Conservation (phyloP, 1,140 invertebrate species). For the Delia radicum region DNA sequence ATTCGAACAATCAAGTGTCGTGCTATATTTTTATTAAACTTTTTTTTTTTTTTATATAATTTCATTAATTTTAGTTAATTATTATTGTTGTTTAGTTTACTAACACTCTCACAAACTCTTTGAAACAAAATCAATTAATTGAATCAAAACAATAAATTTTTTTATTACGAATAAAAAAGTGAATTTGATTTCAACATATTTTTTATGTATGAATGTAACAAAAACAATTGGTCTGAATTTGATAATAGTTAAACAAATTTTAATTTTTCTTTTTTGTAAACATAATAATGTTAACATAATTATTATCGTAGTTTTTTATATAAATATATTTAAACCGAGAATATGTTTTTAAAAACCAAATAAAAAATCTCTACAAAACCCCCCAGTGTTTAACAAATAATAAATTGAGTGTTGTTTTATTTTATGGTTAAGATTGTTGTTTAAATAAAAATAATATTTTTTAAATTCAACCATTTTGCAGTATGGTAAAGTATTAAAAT, state of each 20-base stretch:
- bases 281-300: not conserved
- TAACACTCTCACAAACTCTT: not conserved
- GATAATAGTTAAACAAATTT: constrained; percentile 13
- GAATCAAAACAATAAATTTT: not conserved
- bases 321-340: not conserved
- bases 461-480: too few species aligned
- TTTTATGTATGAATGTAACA: not conserved
- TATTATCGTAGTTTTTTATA: constrained; percentile 5
- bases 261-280: not conserved
- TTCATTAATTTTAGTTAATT: not conserved
- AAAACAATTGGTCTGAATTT: constrained; percentile 22
- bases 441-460: too few species aligned
- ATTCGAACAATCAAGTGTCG: constrained; percentile 18
- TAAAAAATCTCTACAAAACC: not conserved
- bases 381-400: not conserved
- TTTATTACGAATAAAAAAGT: not conserved
- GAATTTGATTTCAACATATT: not conserved
- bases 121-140: constrained; percentile 3
- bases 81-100: constrained; percentile 17
- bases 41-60: not conserved
- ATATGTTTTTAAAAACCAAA: not conserved
- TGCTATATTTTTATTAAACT: constrained; percentile 4
- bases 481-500: too few species aligned
- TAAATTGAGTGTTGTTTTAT: not conserved
- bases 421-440: not conserved